Percentiles rank a stretch among this genome's conserved stretches.
phyloP scores from a whole-genome alignment of 2,797 vertebrate species.

The Ciconia nigra region DNA sequence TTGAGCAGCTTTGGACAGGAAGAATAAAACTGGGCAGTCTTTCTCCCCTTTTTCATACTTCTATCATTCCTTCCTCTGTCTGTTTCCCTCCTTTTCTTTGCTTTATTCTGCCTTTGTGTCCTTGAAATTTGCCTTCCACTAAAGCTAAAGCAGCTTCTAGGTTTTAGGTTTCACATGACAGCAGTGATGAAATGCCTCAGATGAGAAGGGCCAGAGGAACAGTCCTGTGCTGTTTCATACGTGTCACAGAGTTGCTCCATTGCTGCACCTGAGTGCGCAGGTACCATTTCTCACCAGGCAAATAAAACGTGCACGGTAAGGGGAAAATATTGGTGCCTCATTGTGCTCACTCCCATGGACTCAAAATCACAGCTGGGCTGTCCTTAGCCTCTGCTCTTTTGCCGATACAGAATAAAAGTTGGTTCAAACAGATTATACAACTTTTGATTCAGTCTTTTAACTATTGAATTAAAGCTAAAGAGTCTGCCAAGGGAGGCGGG shows the following conservation, averaged over 20 bases:
- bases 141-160: background rate
- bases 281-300: background rate
- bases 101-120: background rate
- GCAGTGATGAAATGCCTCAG: background rate
- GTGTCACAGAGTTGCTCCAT: background rate
- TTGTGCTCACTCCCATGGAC: background rate
- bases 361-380: background rate
- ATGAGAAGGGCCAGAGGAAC: background rate
- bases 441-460: conserved; percentile 78
- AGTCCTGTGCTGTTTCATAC: background rate
- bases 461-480: conserved; percentile 80
- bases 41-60: background rate
- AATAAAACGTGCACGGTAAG: fast-evolving
- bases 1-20: background rate
- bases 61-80: background rate
- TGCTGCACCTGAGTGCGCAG: background rate
- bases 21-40: background rate
- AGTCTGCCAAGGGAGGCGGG: conserved; percentile 77
- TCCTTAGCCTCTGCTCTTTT: background rate
- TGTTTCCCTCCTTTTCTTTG: background rate
- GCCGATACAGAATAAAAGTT: conserved; percentile 68
- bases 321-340: background rate
- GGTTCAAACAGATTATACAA: conserved; percentile 74
- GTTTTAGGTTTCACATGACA: background rate
- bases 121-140: background rate